A percentile compares a stretch with the other conserved stretches of the same genome.
These are phyloP conservation scores for Drosophila hamatofila DNA, from an alignment of 2,888 invertebrate genomes.

Conservation along the genomic window DNA sequence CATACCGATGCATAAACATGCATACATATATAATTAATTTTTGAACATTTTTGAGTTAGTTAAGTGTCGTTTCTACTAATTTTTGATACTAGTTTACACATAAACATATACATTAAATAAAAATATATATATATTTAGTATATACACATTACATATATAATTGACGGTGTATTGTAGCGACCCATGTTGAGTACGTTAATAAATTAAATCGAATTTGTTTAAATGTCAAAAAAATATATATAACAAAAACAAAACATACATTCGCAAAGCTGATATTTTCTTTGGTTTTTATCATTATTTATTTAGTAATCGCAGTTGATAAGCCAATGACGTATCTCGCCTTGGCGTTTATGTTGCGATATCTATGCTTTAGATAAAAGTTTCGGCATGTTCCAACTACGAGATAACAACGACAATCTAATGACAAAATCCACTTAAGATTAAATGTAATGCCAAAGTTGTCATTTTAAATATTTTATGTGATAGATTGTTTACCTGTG, in stretches of 20 bases:
- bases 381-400: constrained; percentile 17
- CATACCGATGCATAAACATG: constrained; percentile 24
- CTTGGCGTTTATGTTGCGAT: constrained; percentile 27
- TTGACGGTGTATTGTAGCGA: constrained; percentile 72
- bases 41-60: constrained; percentile 70
- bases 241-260: constrained; percentile 14
- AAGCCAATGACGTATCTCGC: constrained; percentile 38
- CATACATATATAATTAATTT: constrained; percentile 53
- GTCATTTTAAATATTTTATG: not conserved
- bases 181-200: constrained; percentile 77
- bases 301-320: constrained; percentile 28
- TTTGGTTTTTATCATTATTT: constrained; percentile 40
- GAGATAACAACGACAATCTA: constrained; percentile 4
- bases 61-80: constrained; percentile 78
- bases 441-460: constrained; percentile 5
- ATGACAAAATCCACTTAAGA: constrained; percentile 25
- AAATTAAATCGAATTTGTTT: constrained; percentile 79
- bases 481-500: not conserved
- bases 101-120: constrained; percentile 55
- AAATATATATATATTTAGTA: constrained; percentile 55
- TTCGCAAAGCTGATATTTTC: constrained; percentile 26
- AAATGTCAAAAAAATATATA: constrained; percentile 58
- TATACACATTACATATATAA: constrained; percentile 52
- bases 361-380: constrained; percentile 20
- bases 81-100: constrained; percentile 79